Evolutionary conservation across 2,888 invertebrate genomes (phyloP), one percentile per base, ranked within the genome.

Genomic region (Seira sanloemensis): DNA sequence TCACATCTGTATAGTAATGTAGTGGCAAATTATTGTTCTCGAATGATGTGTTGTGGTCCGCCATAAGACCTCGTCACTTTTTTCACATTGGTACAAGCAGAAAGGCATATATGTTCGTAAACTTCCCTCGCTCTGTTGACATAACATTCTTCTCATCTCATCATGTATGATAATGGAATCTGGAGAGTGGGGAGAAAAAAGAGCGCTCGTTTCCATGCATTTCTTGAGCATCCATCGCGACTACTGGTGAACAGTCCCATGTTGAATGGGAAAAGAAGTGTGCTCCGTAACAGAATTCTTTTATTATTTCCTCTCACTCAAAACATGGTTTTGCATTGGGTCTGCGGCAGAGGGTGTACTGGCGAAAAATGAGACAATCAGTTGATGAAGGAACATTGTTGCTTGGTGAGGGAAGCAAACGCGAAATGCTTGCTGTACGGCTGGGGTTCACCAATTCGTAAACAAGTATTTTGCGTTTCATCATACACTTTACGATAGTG

Each of bases 201-300:
- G 62, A 62, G 62, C 62, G 62, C 62, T 62, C 21, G 19, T 62
- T 62, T 62, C 62, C 62, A 62, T 62, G 62, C 62, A 62, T 62
- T 62, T 62, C 58, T 62, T 21, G 12, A 5, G 2, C n/a, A 62
- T 62, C 62, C 62, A 62, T 2, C 21, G 21, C 19, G n/a, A 12
- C 12, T 62, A 16, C 21, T 62, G 2, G 62, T 21, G 2, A 62
- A 19, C 62, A 16, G 62, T 62, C 62, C 62, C 62, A 62, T 23
- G 62, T 62, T 62, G 21, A 62, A 2, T 62, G 19, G 21, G 21
- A 21, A 62, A 21, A 62, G 62, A n/a, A 62, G 62, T 19, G 23
- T 62, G 62, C 62, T 5, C 62, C 21, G 62, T 62, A 62, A 62
- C 62, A 62, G 62, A 62, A 62, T 62, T 62, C n/a, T n/a, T n/a